Evolutionary conservation across 2,797 vertebrate genomes (phyloP).

Genomic region (Rhyacichthys aspro): DNA sequence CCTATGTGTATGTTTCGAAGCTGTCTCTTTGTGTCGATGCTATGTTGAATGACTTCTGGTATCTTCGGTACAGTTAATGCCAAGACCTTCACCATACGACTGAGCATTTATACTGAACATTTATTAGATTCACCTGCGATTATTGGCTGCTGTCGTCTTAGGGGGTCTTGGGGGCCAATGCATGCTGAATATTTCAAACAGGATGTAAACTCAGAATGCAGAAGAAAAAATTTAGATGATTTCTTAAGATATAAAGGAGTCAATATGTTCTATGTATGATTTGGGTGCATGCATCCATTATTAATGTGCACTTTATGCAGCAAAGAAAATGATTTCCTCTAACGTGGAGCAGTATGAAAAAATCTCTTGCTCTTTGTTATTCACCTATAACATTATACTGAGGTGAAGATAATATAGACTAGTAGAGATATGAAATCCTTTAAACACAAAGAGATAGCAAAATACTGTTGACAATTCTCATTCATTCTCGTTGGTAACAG

Average conservation of each 20-base stretch:
- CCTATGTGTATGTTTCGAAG: conserved; percentile 41
- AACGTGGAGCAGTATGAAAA: conserved; percentile 30
- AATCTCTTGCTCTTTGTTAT: conserved; percentile 24
- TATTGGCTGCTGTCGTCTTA: conserved; percentile 47
- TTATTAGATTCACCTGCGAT: conserved; percentile 12
- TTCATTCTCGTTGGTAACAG: conserved; percentile 26
- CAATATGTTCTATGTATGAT: conserved; percentile 30
- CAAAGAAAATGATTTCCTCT: conserved; percentile 34
- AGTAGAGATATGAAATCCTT: conserved; percentile 30
- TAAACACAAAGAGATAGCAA: conserved; percentile 28
- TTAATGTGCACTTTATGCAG: conserved; percentile 43
- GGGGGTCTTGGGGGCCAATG: conserved; percentile 50
- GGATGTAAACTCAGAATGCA: conserved; percentile 22
- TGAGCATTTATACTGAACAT: too few species aligned
- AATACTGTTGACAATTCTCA: conserved; percentile 34
- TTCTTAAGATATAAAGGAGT: conserved; percentile 19
- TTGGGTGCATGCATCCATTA: conserved; percentile 34
- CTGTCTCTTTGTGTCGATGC: conserved; percentile 30
- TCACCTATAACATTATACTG: conserved; percentile 25
- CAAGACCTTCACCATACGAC: too few species aligned
- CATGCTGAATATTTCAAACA: conserved; percentile 42
- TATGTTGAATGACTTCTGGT: not conserved
- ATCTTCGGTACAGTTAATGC: conserved; percentile 5
- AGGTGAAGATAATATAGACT: conserved; percentile 43
- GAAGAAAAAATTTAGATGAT: conserved; percentile 20